Base-by-base conservation (phyloP, 2,888 invertebrate genomes). In the Parasteatoda lunata region DNA sequence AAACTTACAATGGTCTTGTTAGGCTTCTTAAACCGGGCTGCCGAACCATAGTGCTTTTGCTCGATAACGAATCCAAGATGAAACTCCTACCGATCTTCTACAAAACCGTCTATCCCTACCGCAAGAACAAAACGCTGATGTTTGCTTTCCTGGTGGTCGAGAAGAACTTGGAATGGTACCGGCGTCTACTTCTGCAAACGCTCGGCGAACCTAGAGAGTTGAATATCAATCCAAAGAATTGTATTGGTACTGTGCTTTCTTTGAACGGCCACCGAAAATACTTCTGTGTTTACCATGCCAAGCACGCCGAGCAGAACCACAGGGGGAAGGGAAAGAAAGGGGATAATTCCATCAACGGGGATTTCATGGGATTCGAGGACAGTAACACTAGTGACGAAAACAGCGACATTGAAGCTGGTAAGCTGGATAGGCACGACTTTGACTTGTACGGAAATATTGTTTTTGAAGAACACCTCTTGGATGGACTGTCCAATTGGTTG, bases 241-340 rank as follows among this genome's bases (percentile, higher is more conserved):
- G 98, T 92, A 96, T 98, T 69, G 99, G 99, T 48, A 92, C 92
- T 69, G 98, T 99, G 86, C 93, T 99, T 72, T 96, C 98, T 1
- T 93, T 99, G 89, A 99, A 99, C 93, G 98, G 99, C 48, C 97
- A 97, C 93, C 94, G 98, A 89, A 97, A 97, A 93, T 98, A 99
- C 93, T 99, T 98, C 93, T 98, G 98, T 92, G 98, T 99, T 94
- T 99, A 98, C 93, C 97, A 98, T 75, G 88, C 88, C 15, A 83
- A 88, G 45, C 88, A 83, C 30, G 71, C 64, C 69, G 71, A 49
- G 49, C 47, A 66, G 7, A 81, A 69, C 47, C 72, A 70, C 59
- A 76, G 77, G 2, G 71, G 30, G n/a, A 80, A 77, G 47, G 15
- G 9, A 13, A 88, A 72, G 48, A 84, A 73, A 49, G 45, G 6